Base-by-base conservation (phyloP, 1,140 invertebrate genomes). In the Limonius californicus region DNA sequence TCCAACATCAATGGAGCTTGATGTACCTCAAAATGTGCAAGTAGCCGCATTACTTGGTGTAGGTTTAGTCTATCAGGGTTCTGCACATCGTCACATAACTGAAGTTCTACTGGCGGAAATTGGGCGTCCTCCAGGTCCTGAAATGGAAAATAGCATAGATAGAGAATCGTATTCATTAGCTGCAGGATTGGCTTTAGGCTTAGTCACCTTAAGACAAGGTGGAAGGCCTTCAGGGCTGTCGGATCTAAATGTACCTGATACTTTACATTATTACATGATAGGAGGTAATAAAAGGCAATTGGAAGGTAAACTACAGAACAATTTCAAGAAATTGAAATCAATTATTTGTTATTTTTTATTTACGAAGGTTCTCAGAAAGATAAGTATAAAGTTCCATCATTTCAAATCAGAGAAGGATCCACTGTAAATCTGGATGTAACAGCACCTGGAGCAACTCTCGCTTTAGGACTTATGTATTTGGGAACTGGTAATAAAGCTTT, bases 361-460 rank as follows among this genome's bases (percentile, higher is more conserved):
- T n/a, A n/a, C n/a, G n/a, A n/a, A 84, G 86, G 89, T 30, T 81
- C 85, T 0, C 89, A 92, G 71, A 90, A 88, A 74, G 91, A 94
- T 67, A 93, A 92, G 75, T 92, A 93, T 72, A 93, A 92, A 72
- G 85, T 89, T 1, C 87, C 89, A 0, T 88, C 86, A 59, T 88
- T 85, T 76, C 92, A 93, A 77, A 90, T 93, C 61, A 82, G 90
- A 20, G 95, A 97, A 81, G 95, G 94, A n/a, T 89, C 93, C 61
- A 87, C 85, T 16, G 92, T 97, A 12, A 98, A 98, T 80, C 89
- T 96, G 43, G 93, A 98, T 80, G 94, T 99, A 1, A 98, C 95
- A 1, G 91, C 92, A 50, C 95, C 95, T 11, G 95, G 95, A 11
- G 94, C 95, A 3, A 98, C 94, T 0, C 79, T 98, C 30, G 96